Evolutionary conservation across 2,888 invertebrate genomes (phyloP).

Genomic region (Dugesia japonica): DNA sequence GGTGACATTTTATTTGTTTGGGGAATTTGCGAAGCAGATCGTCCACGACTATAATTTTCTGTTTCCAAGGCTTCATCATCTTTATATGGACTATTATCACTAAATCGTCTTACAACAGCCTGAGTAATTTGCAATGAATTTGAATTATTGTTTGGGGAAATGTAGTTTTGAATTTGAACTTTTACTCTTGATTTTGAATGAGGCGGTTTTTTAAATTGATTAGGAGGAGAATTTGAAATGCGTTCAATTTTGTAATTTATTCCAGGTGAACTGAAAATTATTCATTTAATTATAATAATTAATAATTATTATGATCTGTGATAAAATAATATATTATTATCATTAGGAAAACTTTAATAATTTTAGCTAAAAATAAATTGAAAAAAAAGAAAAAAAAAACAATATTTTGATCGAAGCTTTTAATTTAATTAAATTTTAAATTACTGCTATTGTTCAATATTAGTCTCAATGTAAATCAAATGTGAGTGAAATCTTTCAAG

Average conservation of each 20-base stretch:
- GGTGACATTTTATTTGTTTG: not conserved
- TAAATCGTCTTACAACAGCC: not conserved
- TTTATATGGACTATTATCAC: slow-evolving; percentile 23
- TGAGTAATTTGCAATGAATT: not conserved
- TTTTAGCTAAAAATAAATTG: no score
- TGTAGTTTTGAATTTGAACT: not conserved
- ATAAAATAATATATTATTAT: no score
- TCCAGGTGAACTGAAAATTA: not conserved
- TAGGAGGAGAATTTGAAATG: not conserved
- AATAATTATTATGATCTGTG: no score
- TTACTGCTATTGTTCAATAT: no score
- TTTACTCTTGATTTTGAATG: not conserved
- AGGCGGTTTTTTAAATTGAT: not conserved
- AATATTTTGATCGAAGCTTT: no score
- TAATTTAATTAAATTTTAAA: no score
- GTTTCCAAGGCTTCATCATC: not conserved
- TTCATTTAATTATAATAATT: no score
- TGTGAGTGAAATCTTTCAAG: no score
- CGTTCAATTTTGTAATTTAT: not conserved
- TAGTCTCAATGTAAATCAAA: no score
- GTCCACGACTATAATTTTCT: not conserved
- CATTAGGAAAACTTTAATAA: no score
- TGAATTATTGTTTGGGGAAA: not conserved
- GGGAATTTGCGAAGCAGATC: slow-evolving; percentile 13
- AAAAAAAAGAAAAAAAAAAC: no score